Conservation (phyloP, 2,113 vertebrate genomes). For the Cheirogaleus medius region DNA sequence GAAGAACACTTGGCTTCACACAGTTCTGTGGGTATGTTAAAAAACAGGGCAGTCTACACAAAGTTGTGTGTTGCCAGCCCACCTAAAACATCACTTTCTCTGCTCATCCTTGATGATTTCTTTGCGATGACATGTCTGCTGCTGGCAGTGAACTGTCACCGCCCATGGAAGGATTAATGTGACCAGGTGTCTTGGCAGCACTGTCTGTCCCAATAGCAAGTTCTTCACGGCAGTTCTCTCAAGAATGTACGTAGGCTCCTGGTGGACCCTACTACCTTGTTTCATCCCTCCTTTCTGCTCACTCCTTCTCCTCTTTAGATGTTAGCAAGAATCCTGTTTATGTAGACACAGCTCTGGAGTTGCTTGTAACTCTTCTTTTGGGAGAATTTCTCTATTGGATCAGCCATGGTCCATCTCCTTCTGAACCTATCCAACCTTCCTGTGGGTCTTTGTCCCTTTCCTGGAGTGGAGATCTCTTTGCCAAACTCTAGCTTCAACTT, state of each 20-base stretch:
- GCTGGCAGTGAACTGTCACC: neutral
- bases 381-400: neutral
- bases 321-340: neutral
- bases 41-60: constrained; percentile 47
- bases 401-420: neutral
- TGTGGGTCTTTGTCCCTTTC: neutral
- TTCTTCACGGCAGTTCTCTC: neutral
- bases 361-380: neutral
- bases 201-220: neutral
- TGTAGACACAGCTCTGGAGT: neutral
- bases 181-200: neutral
- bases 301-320: neutral
- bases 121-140: neutral
- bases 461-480: neutral
- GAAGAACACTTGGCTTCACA: constrained; percentile 54
- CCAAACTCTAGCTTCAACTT: neutral
- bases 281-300: fast-evolving
- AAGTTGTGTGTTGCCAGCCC: neutral
- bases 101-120: neutral
- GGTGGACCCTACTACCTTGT: neutral
- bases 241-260: fast-evolving
- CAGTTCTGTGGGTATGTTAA: constrained; percentile 46
- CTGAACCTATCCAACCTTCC: neutral
- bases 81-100: constrained; percentile 25
- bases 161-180: neutral